Percentiles rank a stretch among this genome's conserved stretches.
Conservation (phyloP, 2,113 vertebrate species). For the Danio rerio region GRCz12tu NC_133200.1:20982001-20982500, state of each 20-base stretch:
- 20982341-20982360: constrained; percentile 40
- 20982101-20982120: constrained; percentile 32
- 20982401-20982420: constrained; percentile 57
- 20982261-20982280: constrained; percentile 55
- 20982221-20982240: constrained; percentile 55
- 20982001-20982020: constrained; percentile 7
- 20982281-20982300: constrained; percentile 42
- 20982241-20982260: constrained; percentile 46
- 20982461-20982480: too few relatives aligned
- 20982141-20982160: not conserved
- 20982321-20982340: constrained; percentile 29
- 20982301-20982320: constrained; percentile 50
- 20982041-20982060: constrained; percentile 39
- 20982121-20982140: not conserved
- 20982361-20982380: constrained; percentile 41
- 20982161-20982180: constrained; percentile 44
- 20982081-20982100: constrained; percentile 58
- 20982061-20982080: constrained; percentile 43
- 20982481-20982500: too few relatives aligned
- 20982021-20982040: constrained; percentile 4
- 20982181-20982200: constrained; percentile 55
- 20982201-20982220: constrained; percentile 62
- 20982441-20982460: too few relatives aligned
- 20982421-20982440: too few relatives aligned
- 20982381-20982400: constrained; percentile 46